Base-by-base conservation (phyloP, 2,888 invertebrate species). In the Drosophila rubida region DNA sequence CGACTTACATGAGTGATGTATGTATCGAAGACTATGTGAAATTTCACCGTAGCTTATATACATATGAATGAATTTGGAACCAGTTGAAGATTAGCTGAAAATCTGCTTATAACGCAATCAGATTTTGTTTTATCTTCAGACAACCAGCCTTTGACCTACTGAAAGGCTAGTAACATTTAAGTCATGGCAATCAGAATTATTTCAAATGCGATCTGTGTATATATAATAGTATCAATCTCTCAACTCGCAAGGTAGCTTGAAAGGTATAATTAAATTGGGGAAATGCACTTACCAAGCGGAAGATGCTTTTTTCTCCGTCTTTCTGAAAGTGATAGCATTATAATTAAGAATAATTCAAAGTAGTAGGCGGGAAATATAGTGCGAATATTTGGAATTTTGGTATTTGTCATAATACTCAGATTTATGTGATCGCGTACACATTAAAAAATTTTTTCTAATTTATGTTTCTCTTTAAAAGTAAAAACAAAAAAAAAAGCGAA, bases 351-450 rank as follows among this genome's bases (percentile, higher is more conserved):
- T 2, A 19, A 6, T 16, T 25, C 8, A 27, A 11, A n/a, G 25
- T 7, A 70, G 70, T 53, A 70, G 70, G 65, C 65, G 30, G 13
- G 5, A 9, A 19, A 19, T 13, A 46, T 44, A 13, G 19, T 39
- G 45, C 39, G 14, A 6, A 49, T 57, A 50, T 48, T 7, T 42
- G 41, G 49, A 55, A 51, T 71, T 49, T 45, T 16, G 6, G 14
- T 25, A 57, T 50, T 58, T 32, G 39, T 51, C 57, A 72, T 72
- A 75, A 67, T 44, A 72, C 72, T 53, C 62, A 71, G 54, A 63
- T 63, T 75, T 67, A 67, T 72, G 77, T 76, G 76, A 71, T 71
- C 55, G 45, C 58, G 59, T 62, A 76, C 76, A 76, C 55, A 76
- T 76, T 63, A 67, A 57, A 60, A 25, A 67, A 41, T 78, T 70